Evolutionary conservation across 2,113 vertebrate genomes (phyloP).

Genomic region (Cololabis saira): DNA sequence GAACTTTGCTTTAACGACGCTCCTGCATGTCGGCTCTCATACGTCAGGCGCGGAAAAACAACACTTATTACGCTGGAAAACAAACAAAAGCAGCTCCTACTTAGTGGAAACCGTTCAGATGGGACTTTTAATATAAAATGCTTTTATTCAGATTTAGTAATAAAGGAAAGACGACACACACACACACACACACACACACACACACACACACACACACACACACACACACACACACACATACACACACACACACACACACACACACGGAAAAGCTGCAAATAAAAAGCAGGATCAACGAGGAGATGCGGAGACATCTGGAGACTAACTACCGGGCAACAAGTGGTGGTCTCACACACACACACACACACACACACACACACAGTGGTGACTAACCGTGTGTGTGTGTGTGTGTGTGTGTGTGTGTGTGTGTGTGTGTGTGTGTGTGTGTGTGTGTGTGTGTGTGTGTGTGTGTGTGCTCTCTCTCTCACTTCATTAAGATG

Average conservation of each 20-base stretch:
- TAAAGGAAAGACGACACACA: background rate
- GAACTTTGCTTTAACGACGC: conserved; percentile 5
- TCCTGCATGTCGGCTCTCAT: background rate
- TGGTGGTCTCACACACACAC: background rate
- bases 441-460: no score
- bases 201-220: conserved; percentile 5
- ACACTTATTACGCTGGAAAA: background rate
- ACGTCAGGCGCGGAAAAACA: background rate
- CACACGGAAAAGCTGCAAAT: conserved; percentile 37
- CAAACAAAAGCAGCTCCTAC: background rate
- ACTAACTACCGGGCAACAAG: conserved; percentile 41
- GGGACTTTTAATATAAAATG: background rate
- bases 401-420: no score
- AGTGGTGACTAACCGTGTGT: no score
- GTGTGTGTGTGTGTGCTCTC: no score
- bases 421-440: no score
- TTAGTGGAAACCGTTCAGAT: background rate
- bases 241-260: background rate
- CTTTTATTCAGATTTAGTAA: background rate
- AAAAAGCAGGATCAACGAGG: conserved; percentile 37
- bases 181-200: background rate
- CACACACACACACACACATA: background rate
- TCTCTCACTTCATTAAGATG: no score
- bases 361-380: no score
- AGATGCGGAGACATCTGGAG: conserved; percentile 27